Evolutionary conservation across 1,140 invertebrate species (phyloP), one percentile per base, ranked within the genome.

Genomic region (Bombyx mandarina): DNA sequence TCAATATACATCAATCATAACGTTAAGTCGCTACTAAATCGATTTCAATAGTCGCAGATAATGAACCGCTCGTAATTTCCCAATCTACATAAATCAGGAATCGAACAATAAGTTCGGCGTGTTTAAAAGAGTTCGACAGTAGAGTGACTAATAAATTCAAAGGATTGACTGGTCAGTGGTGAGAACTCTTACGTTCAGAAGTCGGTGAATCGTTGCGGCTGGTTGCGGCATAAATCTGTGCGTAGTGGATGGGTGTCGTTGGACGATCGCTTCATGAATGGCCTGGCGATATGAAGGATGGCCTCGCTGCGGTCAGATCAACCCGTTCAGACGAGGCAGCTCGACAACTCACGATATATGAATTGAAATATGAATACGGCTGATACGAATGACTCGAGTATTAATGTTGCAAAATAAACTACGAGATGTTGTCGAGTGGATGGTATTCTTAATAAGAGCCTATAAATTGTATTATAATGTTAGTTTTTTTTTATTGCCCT

Each of bases 161-260:
- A 73, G 73, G 72, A 71, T 72, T 78, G 77, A 79, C 76, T 73
- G 60, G 61, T 60, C 60, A 53, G 66, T 79, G 76, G 79, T 84
- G 81, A 84, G 77, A 84, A 82, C 60, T 74, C 70, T 69, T 78
- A 66, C 75, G 70, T 77, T 69, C 78, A 82, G 81, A 75, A 82
- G 82, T 76, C 78, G 79, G 71, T 69, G 69, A 59, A 67, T 73
- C 74, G 77, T 72, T 62, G 53, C 63, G 58, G 69, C 75, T 73
- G 73, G 77, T 72, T 62, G 53, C 63, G 58, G 69, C 75, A 86
- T 86, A 86, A 86, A 86, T 86, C 81, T 84, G 80, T 77, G 68
- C 62, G 65, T 54, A 75, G 57, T 60, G 57, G 52, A 54, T 51
- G 50, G 62, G 75, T 79, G 79, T 85, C 79, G 70, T 72, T 66